These are phyloP conservation scores for Pollenia amentaria DNA, from an alignment of 2,888 invertebrate species.

Conservation along the genomic window DNA sequence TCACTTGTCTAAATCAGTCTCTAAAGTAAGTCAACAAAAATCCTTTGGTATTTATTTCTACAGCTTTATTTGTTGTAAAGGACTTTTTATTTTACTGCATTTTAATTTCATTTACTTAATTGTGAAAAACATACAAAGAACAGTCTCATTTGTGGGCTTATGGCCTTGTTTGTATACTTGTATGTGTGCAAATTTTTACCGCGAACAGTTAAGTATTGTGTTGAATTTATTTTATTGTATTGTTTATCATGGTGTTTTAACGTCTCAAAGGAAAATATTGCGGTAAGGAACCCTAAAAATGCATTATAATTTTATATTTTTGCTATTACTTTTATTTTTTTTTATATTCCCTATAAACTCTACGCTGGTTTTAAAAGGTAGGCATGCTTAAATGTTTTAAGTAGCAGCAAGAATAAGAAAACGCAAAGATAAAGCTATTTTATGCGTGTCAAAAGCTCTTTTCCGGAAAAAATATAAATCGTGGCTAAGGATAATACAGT, in stretches of 20 bases:
- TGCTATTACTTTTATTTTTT: neutral
- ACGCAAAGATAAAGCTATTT: no score
- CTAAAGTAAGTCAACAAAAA: conserved; percentile 69
- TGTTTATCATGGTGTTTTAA: conserved; percentile 17
- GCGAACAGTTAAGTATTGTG: conserved; percentile 33
- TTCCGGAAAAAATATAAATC: no score
- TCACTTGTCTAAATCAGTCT: conserved; percentile 65
- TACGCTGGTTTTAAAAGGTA: neutral
- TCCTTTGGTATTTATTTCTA: conserved; percentile 70
- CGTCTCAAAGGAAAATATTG: neutral
- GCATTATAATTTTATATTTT: conserved; percentile 39
- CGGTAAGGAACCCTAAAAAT: conserved; percentile 9
- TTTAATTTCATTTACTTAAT: conserved; percentile 51
- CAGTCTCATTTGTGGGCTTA: conserved; percentile 1
- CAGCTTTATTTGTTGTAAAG: conserved; percentile 47
- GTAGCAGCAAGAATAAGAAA: no score
- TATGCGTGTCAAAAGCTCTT: no score
- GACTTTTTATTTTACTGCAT: conserved; percentile 26
- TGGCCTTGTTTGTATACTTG: neutral
- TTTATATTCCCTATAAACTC: neutral
- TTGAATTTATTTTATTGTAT: conserved; percentile 42
- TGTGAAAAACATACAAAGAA: conserved; percentile 12
- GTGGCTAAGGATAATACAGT: no score
- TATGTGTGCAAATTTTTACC: neutral
- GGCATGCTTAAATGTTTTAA: no score